Conservation (phyloP, 1,140 invertebrate species). For the Achroia grisella region DNA sequence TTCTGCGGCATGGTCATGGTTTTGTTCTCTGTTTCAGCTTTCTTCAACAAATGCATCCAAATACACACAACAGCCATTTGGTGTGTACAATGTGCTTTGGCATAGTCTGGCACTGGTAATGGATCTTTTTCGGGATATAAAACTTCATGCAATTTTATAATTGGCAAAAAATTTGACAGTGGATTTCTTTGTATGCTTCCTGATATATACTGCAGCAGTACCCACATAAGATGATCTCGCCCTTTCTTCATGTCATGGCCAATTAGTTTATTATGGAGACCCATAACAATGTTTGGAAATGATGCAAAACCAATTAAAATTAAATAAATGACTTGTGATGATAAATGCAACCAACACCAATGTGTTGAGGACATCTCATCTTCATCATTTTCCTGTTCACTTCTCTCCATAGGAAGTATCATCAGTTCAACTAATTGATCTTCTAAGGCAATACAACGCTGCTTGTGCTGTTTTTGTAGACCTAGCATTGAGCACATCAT, state of each 20-base stretch:
- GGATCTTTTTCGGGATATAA: constrained; percentile 94
- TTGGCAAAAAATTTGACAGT: constrained; percentile 90
- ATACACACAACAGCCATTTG: constrained; percentile 96
- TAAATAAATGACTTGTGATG: constrained; percentile 96
- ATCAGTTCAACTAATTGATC: constrained; percentile 95
- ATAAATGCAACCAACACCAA: constrained; percentile 94
- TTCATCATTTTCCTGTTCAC: constrained; percentile 79
- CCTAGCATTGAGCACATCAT: constrained; percentile 97
- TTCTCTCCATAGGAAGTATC: constrained; percentile 93
- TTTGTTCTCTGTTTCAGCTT: constrained; percentile 88
- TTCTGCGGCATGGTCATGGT: constrained; percentile 88
- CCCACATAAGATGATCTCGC: constrained; percentile 97
- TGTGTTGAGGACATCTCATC: constrained; percentile 83
- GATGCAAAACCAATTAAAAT: constrained; percentile 95
- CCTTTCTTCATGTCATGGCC: constrained; percentile 89
- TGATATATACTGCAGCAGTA: constrained; percentile 96
- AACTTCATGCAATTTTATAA: constrained; percentile 93
- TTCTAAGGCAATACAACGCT: constrained; percentile 91
- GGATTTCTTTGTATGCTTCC: constrained; percentile 97
- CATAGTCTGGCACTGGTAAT: constrained; percentile 91
- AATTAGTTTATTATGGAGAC: constrained; percentile 89
- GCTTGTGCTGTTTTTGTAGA: constrained; percentile 94
- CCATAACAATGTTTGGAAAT: constrained; percentile 93
- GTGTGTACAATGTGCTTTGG: constrained; percentile 89
- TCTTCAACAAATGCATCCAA: constrained; percentile 96